Percentiles rank a stretch among this genome's conserved stretches.
Evolutionary conservation across 2,113 vertebrate species (phyloP).

Genomic region (Mesocricetus auratus): DNA sequence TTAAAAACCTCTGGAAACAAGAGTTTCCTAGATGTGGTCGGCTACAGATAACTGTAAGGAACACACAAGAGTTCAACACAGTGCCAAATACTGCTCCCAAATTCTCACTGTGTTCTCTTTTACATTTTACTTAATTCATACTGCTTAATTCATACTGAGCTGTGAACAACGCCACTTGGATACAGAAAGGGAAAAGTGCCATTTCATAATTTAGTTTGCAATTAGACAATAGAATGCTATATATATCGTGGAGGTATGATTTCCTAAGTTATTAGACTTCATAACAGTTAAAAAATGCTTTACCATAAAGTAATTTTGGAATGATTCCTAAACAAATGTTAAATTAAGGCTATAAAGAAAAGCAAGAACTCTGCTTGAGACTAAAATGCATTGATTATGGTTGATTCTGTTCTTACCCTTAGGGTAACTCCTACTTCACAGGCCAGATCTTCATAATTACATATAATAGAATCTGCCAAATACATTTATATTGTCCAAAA

Average conservation of each 20-base stretch:
- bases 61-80: neutral
- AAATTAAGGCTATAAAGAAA: constrained; percentile 58
- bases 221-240: constrained; percentile 1
- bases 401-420: constrained; percentile 11
- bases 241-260: neutral
- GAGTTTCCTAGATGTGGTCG: neutral
- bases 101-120: constrained; percentile 26
- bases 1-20: neutral
- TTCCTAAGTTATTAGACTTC: constrained; percentile 30
- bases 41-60: neutral
- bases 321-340: constrained; percentile 28
- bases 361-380: neutral
- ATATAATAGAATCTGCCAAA: constrained; percentile 11
- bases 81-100: neutral
- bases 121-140: constrained; percentile 30
- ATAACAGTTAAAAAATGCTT: constrained; percentile 56
- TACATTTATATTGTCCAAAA: constrained; percentile 44
- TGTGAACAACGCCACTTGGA: neutral
- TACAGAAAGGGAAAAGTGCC: neutral
- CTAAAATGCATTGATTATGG: constrained; percentile 57
- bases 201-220: constrained; percentile 45
- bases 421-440: constrained; percentile 18
- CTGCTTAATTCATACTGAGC: constrained; percentile 13
- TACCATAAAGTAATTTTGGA: constrained; percentile 29
- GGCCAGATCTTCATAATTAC: neutral